Evolutionary conservation across 2,888 invertebrate genomes (phyloP), one percentile per base, ranked within the genome.

Genomic region (Oscheius onirici): DNA sequence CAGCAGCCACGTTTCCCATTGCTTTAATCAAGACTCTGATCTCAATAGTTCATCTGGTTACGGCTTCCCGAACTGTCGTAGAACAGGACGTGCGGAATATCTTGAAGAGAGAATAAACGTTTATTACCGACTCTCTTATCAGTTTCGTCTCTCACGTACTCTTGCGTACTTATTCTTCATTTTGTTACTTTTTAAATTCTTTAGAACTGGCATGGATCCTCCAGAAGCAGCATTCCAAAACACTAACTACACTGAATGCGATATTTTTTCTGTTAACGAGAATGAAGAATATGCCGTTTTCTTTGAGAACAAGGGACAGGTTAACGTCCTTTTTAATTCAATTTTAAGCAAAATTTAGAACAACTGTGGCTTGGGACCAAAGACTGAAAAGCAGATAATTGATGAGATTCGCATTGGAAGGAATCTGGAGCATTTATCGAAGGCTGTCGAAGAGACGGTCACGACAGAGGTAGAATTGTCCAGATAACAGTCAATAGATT

Each of bases 31-130:
- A 99, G 90, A 91, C 93, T 0, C 90, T 91, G 28, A 94, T 99
- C 87, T 95, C 95, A 20, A 89, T 95, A 5, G 89, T 99, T 49
- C 97, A 99, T 88, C 93, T 95, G 75, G 91, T 93, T 81, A 93
- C 95, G 2, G 96, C 97, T 34, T 75, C 78, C 20, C 69, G 76
- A 40, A 76, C 72, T 55, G 76, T 78, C 46, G 78, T 78, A 20
- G 41, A 52, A 3, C 74, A 78, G 41, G 78, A 78, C 46, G 60
- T 73, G 24, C 10, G 34, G 34, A 55, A 55, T 55, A 26, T 24
- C 55, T 15, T 24, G 13, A 55, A 55, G 55, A 55, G 26, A 28
- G 24, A 55, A 55, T 55, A 55, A 55, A 55, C 22, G 15, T 20
- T 51, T 51, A 24, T 51, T 51, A 22, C 20, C 46, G 13, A 20